phyloP scores from a whole-genome alignment of 2,113 vertebrate species.

The Monopterus albus region DNA sequence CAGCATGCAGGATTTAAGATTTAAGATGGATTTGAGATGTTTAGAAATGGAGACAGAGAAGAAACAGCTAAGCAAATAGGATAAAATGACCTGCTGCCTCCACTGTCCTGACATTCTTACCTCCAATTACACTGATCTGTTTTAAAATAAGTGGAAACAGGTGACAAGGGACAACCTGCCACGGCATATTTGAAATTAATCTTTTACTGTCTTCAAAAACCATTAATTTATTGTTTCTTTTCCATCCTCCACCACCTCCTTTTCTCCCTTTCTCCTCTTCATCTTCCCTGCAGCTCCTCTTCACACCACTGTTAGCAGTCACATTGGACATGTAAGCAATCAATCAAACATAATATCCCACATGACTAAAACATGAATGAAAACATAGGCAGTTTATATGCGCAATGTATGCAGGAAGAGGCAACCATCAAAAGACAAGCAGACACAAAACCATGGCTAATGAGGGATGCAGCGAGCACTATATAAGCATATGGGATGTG shows the following conservation, averaged over 20 bases:
- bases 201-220: slow-evolving; percentile 13
- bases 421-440: slow-evolving; percentile 27
- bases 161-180: slow-evolving; percentile 7
- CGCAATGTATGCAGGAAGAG: no score
- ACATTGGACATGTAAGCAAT: not conserved
- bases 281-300: not conserved
- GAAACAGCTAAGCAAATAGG: not conserved
- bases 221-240: not conserved
- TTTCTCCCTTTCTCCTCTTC: not conserved
- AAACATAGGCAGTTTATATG: not conserved
- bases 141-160: not conserved
- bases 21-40: no score
- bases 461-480: slow-evolving; percentile 48
- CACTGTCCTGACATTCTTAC: not conserved
- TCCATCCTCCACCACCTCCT: not conserved
- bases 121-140: not conserved
- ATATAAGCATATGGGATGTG: slow-evolving; percentile 58
- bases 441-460: slow-evolving; percentile 39
- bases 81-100: not conserved
- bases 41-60: not conserved
- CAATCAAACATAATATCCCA: slow-evolving; percentile 7
- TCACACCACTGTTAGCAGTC: slow-evolving; percentile 3
- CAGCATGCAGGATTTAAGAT: not conserved
- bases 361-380: not conserved
- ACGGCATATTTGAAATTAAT: slow-evolving; percentile 36